Base-by-base conservation (phyloP, 2,113 vertebrate genomes). In the Candoia aspera region DNA sequence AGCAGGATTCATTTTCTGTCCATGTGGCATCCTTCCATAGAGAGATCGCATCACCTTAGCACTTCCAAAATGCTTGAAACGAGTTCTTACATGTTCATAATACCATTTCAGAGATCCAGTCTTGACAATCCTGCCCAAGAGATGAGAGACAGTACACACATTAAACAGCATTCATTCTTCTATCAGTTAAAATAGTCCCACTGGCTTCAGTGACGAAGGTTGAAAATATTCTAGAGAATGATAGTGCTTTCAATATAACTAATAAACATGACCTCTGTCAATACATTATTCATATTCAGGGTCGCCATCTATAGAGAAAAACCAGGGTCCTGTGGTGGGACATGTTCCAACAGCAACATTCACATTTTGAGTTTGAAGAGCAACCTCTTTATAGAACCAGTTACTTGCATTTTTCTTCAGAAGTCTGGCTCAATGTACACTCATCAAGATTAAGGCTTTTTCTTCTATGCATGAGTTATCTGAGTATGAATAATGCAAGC, bases 71-170 rank as follows among this genome's bases (percentile, higher is more conserved):
- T 97, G 96, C 95, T 98, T 99, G 96, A 99, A 99, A 21, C 98
- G 98, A 42, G 98, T 95, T 0, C 97, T 96, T 86, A 99, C 97
- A 0, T 98, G 99, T 19, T 98, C 96, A 0, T 99, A 97, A 96
- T 98, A 99, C 99, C 99, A 99, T 68, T 99, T 98, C 95, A 99
- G 95, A 0, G 98, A 99, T 5, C 99, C 98, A 0, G 98, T 98
- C 97, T 98, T 98, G 93, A 99, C 97, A 0, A 98, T 97, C 94
- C 99, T 99, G 96, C 19, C 23, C 94, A 68, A 85, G 13, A 93
- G 89, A 85, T 88, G 87, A 83, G n/a, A 53, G 49, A 21, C 17
- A 11, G 8, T 0, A 26, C 0, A 15, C 11, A 24, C 2, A 6
- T 10, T 11, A 94, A 37, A 9, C 59, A 57, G 21, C 19, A 6